Conservation (phyloP, 2,797 vertebrate species). For the Mallotus villosus region DNA sequence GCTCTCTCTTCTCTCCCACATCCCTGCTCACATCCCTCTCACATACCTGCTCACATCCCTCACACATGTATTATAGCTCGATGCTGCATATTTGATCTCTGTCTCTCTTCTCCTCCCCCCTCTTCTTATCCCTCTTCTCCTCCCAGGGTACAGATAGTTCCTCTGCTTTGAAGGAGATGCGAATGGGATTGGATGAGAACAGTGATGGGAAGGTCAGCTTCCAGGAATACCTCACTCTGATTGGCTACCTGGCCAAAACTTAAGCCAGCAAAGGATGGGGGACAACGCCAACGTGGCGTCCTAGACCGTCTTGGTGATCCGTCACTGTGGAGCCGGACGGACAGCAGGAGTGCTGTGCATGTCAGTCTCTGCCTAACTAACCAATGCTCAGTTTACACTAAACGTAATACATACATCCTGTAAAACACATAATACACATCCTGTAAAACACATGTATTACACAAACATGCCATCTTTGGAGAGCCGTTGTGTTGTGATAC, state of each 20-base stretch:
- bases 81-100: background rate
- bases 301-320: slow-evolving; percentile 27
- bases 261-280: slow-evolving; percentile 49
- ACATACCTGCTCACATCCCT: too few relatives aligned
- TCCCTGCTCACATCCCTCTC: too few relatives aligned
- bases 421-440: too few relatives aligned
- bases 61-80: background rate
- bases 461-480: too few relatives aligned
- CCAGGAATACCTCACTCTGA: slow-evolving; percentile 70
- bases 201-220: slow-evolving; percentile 74
- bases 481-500: too few relatives aligned
- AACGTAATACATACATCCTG: too few relatives aligned
- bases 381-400: too few relatives aligned
- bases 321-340: too few relatives aligned
- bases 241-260: slow-evolving; percentile 66
- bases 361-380: too few relatives aligned
- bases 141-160: slow-evolving; percentile 63
- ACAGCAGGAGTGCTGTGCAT: too few relatives aligned
- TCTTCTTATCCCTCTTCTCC: background rate
- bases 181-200: slow-evolving; percentile 67
- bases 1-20: background rate
- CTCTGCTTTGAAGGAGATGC: slow-evolving; percentile 68
- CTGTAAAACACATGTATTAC: too few relatives aligned
- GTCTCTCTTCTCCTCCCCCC: background rate
- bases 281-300: slow-evolving; percentile 14